phyloP scores from a whole-genome alignment of 2,113 vertebrate species.

The Turnix velox region DNA sequence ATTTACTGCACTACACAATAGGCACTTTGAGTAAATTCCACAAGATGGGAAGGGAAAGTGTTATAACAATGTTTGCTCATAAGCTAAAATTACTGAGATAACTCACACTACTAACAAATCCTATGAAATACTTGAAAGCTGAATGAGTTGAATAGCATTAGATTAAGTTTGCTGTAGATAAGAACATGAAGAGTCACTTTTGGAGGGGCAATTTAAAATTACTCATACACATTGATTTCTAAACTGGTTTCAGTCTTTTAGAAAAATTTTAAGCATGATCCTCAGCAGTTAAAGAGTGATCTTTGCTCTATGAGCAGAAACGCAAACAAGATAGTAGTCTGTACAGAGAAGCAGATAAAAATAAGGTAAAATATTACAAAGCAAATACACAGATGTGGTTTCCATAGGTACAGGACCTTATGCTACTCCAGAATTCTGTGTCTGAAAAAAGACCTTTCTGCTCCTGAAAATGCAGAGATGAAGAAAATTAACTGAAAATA shows the following conservation, averaged over 20 bases:
- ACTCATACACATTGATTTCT: not conserved
- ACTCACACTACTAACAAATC: not conserved
- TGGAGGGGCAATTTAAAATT: not conserved
- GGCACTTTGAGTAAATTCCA: not conserved
- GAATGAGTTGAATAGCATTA: not conserved
- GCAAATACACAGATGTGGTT: not conserved
- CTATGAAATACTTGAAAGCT: not conserved
- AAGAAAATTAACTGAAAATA: not conserved
- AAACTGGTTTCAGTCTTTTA: not conserved
- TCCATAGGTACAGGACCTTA: not conserved
- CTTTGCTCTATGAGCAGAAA: not conserved
- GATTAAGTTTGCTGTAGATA: not conserved
- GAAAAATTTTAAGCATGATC: not conserved
- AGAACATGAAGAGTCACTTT: not conserved
- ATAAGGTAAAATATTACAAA: not conserved
- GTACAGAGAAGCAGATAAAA: not conserved
- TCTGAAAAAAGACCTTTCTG: not conserved
- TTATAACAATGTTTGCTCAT: not conserved
- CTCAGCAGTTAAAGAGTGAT: not conserved
- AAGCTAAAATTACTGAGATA: not conserved
- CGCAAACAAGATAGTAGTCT: not conserved
- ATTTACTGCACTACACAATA: accelerated
- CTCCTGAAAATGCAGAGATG: not conserved
- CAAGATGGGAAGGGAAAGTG: not conserved
- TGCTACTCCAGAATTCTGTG: not conserved